phyloP scores from a whole-genome alignment of 2,113 vertebrate species.

The Lagopus leucura region DNA sequence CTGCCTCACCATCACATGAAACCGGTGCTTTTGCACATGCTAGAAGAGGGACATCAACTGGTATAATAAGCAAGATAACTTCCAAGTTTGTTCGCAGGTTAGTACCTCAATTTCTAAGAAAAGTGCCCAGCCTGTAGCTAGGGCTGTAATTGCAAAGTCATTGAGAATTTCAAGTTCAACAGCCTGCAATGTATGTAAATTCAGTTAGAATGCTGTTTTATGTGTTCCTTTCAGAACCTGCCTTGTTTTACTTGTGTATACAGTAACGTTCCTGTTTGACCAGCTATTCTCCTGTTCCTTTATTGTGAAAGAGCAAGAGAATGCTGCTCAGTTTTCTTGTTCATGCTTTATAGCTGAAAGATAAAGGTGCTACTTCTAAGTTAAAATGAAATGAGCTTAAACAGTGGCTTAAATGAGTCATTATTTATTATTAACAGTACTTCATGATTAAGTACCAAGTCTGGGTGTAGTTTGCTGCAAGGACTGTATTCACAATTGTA shows the following conservation, averaged over 20 bases:
- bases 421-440: not conserved
- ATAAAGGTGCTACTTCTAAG: not conserved
- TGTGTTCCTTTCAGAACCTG: not conserved
- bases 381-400: not conserved
- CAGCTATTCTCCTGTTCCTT: not conserved
- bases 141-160: not conserved
- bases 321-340: not conserved
- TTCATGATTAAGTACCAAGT: not conserved
- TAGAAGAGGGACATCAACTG: slow-evolving; percentile 91
- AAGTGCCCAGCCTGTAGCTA: not conserved
- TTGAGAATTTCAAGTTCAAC: not conserved
- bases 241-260: not conserved
- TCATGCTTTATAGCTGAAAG: not conserved
- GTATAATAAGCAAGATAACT: slow-evolving; percentile 97
- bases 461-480: not conserved
- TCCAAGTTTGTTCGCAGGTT: slow-evolving; percentile 98
- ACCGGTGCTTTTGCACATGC: slow-evolving; percentile 90
- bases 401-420: not conserved
- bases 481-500: not conserved
- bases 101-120: slow-evolving; percentile 59
- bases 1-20: slow-evolving; percentile 94
- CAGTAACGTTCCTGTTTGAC: not conserved
- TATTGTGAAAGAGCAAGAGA: not conserved
- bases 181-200: not conserved
- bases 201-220: not conserved